Evolutionary conservation across 2,113 vertebrate species (phyloP).

Genomic region (Caretta caretta): DNA sequence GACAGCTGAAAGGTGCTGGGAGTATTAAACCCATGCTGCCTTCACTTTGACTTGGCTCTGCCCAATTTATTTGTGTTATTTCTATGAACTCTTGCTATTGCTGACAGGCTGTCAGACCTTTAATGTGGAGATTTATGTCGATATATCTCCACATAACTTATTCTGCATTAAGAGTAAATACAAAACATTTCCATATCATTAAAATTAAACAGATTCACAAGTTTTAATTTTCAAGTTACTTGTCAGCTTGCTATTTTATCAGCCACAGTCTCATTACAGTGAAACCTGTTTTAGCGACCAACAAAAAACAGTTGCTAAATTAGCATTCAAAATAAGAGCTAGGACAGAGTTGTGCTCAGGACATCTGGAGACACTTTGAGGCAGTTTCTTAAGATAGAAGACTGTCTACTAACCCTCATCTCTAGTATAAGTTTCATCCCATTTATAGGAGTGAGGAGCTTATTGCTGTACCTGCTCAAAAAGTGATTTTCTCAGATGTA

Average conservation of each 20-base stretch:
- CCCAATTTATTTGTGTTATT: neutral
- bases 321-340: fast-evolving
- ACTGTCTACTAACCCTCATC: neutral
- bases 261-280: neutral
- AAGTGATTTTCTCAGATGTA: neutral
- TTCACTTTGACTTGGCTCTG: neutral
- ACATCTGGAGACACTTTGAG: neutral
- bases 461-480: neutral
- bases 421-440: neutral
- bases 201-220: neutral
- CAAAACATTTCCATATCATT: neutral
- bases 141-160: neutral
- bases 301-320: neutral
- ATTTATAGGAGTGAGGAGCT: neutral
- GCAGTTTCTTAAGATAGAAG: neutral
- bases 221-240: neutral
- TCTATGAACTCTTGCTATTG: neutral
- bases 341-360: neutral
- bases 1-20: neutral
- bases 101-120: neutral
- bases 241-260: neutral
- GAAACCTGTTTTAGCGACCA: neutral
- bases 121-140: neutral
- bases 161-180: neutral
- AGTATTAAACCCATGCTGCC: neutral